These are phyloP conservation scores for Tamandua tetradactyla DNA, from an alignment of 2,797 vertebrate species.

Conservation along the genomic window DNA sequence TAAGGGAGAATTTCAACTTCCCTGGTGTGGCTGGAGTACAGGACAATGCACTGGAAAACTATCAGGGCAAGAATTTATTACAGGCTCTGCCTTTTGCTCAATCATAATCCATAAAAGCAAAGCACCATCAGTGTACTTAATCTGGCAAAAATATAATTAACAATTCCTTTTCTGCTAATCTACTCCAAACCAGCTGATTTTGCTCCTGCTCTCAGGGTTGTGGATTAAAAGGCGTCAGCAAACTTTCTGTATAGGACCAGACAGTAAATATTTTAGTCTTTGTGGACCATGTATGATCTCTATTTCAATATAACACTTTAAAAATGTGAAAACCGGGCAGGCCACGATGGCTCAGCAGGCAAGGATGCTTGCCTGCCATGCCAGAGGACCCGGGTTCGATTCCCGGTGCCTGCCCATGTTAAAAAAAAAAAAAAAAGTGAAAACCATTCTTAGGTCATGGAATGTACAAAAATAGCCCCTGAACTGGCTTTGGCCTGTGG, in stretches of 20 bases:
- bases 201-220: not conserved
- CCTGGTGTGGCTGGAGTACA: not conserved
- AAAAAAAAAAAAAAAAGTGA: not conserved
- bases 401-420: too few relatives aligned
- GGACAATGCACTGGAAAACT: not conserved
- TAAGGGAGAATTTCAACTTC: not conserved
- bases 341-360: too few relatives aligned
- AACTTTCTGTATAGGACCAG: not conserved
- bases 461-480: not conserved
- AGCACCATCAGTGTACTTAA: not conserved
- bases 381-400: too few relatives aligned
- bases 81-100: not conserved
- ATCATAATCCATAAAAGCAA: not conserved
- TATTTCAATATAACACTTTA: not conserved
- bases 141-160: not conserved
- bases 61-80: not conserved
- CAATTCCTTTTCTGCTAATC: not conserved
- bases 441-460: constrained; percentile 1
- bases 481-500: not conserved
- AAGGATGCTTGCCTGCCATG: too few relatives aligned
- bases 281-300: not conserved
- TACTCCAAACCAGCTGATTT: not conserved
- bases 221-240: not conserved
- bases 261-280: not conserved
- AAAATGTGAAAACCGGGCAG: constrained; percentile 37